Evolutionary conservation across 1,140 invertebrate species (phyloP).

Genomic region (Zaprionus nigranus): DNA sequence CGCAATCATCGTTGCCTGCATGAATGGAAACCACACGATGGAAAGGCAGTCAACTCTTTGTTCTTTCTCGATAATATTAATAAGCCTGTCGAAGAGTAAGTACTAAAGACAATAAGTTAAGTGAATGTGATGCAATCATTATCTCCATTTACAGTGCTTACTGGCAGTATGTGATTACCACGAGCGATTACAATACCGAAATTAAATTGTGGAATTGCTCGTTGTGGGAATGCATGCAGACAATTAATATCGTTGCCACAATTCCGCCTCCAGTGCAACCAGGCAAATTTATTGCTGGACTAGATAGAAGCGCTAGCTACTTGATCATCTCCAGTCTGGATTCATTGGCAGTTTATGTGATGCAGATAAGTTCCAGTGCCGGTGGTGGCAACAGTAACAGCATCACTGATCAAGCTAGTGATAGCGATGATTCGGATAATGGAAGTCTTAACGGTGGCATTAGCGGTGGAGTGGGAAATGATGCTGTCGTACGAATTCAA

Average conservation of each 20-base stretch:
- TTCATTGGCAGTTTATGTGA: slow-evolving; percentile 90
- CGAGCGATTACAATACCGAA: slow-evolving; percentile 94
- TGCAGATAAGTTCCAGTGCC: slow-evolving; percentile 87
- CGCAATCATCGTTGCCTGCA: slow-evolving; percentile 92
- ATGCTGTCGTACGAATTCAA: slow-evolving; percentile 70
- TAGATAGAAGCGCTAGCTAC: slow-evolving; percentile 93
- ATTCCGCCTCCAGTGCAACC: slow-evolving; percentile 76
- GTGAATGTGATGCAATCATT: not conserved
- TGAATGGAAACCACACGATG: slow-evolving; percentile 95
- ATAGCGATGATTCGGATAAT: slow-evolving; percentile 47
- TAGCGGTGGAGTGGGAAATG: slow-evolving; percentile 12
- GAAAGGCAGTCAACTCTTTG: slow-evolving; percentile 92
- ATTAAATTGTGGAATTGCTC: slow-evolving; percentile 98
- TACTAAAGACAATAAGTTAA: not conserved
- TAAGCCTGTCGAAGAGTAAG: slow-evolving; percentile 92
- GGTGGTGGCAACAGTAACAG: not conserved
- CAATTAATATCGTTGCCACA: slow-evolving; percentile 88
- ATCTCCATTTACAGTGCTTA: slow-evolving; percentile 52
- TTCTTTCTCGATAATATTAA: slow-evolving; percentile 97
- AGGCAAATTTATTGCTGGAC: slow-evolving; percentile 88
- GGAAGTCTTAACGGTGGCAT: slow-evolving; percentile 14
- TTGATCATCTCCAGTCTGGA: slow-evolving; percentile 94
- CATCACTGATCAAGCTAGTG: slow-evolving; percentile 23
- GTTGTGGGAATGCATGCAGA: slow-evolving; percentile 96
- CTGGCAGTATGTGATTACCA: slow-evolving; percentile 97